Conservation (phyloP, 1,140 invertebrate species). For the Danaus plexippus region DNA sequence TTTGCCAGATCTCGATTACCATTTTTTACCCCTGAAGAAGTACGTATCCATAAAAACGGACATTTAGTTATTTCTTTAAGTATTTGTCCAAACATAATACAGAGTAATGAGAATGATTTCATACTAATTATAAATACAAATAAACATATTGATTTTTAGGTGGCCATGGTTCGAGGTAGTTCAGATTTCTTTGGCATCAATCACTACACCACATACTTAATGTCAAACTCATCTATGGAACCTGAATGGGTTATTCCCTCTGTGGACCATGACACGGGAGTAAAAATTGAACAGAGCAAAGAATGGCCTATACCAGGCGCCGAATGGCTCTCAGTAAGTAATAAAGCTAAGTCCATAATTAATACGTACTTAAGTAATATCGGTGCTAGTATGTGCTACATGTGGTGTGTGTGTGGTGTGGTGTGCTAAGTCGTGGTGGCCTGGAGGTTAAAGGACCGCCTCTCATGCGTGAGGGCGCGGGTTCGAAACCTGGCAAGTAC, state of each 20-base stretch:
- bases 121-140: too few relatives aligned
- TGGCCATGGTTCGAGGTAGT: conserved; percentile 65
- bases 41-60: conserved; percentile 26
- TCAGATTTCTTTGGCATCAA: conserved; percentile 78
- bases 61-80: background rate
- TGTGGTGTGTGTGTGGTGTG: too few relatives aligned
- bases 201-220: conserved; percentile 71
- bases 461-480: too few relatives aligned
- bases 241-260: conserved; percentile 57
- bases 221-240: conserved; percentile 40
- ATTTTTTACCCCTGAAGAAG: conserved; percentile 73
- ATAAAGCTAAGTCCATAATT: background rate
- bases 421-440: too few relatives aligned
- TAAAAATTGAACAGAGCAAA: conserved; percentile 59
- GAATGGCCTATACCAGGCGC: conserved; percentile 71
- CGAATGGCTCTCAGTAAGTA: conserved; percentile 69
- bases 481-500: too few relatives aligned
- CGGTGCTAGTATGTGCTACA: too few relatives aligned
- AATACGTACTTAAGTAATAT: too few relatives aligned
- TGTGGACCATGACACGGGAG: conserved; percentile 68
- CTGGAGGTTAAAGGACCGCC: too few relatives aligned
- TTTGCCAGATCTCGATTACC: conserved; percentile 74
- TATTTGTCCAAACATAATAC: conserved; percentile 1
- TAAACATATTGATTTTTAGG: conserved; percentile 19
- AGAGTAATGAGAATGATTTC: too few relatives aligned